Conservation (phyloP, 1,140 invertebrate genomes). For the Oryctes rhinoceros region DNA sequence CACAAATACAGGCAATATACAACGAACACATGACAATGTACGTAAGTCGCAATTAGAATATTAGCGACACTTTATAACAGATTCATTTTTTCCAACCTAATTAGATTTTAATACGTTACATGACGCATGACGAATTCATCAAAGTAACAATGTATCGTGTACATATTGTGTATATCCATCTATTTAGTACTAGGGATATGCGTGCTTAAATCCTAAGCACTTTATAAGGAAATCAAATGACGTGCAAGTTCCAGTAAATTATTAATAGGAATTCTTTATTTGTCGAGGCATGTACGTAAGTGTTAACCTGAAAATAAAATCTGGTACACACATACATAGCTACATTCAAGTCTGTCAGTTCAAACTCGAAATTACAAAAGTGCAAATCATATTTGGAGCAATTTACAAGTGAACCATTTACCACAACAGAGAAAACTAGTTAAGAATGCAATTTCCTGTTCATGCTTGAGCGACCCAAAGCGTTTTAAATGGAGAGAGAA, state of each 20-base stretch:
- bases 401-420: conserved; percentile 37
- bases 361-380: conserved; percentile 34
- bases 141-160: background rate
- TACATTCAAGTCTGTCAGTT: conserved; percentile 16
- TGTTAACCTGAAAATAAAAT: background rate
- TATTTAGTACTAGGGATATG: background rate
- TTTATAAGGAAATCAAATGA: conserved; percentile 26
- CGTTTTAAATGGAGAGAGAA: background rate
- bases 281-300: conserved; percentile 4
- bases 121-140: background rate
- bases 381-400: conserved; percentile 36
- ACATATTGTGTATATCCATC: background rate
- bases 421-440: conserved; percentile 34
- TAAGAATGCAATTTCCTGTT: conserved; percentile 37
- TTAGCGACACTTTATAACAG: background rate
- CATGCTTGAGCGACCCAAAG: conserved; percentile 28
- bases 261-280: conserved; percentile 26
- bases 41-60: background rate
- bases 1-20: too few species aligned
- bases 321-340: background rate
- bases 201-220: background rate
- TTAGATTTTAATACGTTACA: background rate
- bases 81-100: background rate
- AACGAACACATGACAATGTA: background rate
- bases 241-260: conserved; percentile 1